Percentiles rank a stretch among this genome's conserved stretches.
These are phyloP conservation scores for Trachops cirrhosus DNA, from an alignment of 2,797 vertebrate species.

Conservation along the genomic window DNA sequence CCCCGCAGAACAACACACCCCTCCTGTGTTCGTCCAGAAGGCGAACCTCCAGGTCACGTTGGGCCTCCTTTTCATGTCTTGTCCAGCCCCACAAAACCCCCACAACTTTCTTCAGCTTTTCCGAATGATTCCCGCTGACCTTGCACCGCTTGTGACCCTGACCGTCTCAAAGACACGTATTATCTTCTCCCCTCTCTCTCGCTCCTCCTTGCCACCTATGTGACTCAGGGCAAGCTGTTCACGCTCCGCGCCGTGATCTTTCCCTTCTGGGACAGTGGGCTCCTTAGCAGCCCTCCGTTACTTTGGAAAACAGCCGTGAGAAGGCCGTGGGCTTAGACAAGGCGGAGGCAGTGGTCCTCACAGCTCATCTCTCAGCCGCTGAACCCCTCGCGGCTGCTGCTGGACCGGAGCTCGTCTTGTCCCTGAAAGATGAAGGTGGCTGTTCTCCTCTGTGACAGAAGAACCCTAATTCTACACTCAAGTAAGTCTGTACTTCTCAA, in stretches of 20 bases:
- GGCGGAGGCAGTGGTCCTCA: neutral
- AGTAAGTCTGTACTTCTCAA: too few relatives aligned
- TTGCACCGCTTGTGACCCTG: too few relatives aligned
- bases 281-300: too few relatives aligned
- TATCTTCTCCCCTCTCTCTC: neutral
- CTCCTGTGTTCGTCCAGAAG: neutral
- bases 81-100: neutral
- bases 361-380: neutral
- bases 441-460: neutral
- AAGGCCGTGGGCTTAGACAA: neutral
- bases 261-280: neutral
- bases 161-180: neutral
- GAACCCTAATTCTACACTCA: neutral
- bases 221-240: neutral
- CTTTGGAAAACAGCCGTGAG: neutral
- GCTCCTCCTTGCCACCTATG: neutral
- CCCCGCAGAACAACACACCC: neutral
- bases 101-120: neutral
- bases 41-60: neutral
- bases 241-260: neutral
- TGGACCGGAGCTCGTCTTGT: neutral
- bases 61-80: neutral
- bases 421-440: too few relatives aligned
- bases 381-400: neutral
- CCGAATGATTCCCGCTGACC: neutral